phyloP scores from a whole-genome alignment of 2,113 vertebrate species.

The Elanus axillaris region DNA sequence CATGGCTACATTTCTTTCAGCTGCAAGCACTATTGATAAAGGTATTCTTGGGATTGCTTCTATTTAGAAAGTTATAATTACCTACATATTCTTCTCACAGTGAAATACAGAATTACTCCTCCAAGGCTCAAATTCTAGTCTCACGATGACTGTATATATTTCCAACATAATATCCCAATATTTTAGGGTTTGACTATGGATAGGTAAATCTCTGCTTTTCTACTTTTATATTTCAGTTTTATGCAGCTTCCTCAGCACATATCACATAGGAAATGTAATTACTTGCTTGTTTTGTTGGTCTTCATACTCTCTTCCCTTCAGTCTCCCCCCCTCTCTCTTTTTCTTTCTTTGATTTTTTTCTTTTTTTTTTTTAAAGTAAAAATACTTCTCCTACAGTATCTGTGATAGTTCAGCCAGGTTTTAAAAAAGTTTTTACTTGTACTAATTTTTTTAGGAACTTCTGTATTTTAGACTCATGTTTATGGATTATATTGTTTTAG shows the following conservation, averaged over 20 bases:
- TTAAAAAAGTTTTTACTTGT: neutral
- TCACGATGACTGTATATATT: neutral
- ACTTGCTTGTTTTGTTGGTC: neutral
- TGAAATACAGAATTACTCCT: neutral
- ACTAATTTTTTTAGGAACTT: neutral
- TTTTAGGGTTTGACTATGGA: neutral
- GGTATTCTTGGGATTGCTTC: neutral
- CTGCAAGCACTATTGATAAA: neutral
- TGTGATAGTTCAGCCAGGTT: neutral
- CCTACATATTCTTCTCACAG: neutral
- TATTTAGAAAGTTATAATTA: neutral
- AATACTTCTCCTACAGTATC: neutral
- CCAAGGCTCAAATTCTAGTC: neutral
- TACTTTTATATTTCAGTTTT: neutral
- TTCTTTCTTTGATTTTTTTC: neutral
- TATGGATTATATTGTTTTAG: neutral
- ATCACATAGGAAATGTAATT: neutral
- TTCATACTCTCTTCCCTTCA: neutral
- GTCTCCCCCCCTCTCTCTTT: neutral
- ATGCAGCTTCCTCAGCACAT: neutral
- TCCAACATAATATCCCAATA: neutral
- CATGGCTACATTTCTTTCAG: neutral
- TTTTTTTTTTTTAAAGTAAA: neutral
- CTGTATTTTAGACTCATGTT: neutral
- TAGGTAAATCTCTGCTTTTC: neutral